phyloP scores from a whole-genome alignment of 2,797 vertebrate species.

The Harpagifer antarcticus region DNA sequence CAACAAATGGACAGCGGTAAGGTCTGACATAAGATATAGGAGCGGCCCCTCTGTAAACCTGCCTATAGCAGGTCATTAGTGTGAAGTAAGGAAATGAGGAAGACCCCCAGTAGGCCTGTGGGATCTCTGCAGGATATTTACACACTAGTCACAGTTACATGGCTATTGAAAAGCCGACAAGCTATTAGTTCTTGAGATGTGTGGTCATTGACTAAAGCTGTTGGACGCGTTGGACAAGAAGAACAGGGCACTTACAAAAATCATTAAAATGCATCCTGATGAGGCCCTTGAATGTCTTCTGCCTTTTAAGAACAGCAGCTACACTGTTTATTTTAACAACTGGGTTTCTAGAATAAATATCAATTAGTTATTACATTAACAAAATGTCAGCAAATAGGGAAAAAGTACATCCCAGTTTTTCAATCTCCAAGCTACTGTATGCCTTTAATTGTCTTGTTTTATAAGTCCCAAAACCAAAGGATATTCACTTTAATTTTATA shows the following conservation, averaged over 20 bases:
- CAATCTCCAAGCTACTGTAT: too few relatives aligned
- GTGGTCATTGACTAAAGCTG: neutral
- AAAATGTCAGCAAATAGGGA: too few relatives aligned
- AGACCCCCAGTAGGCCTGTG: neutral
- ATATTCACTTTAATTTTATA: too few relatives aligned
- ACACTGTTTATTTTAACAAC: neutral
- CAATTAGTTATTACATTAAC: too few relatives aligned
- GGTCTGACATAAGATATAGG: slow-evolving; percentile 7
- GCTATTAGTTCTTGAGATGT: neutral
- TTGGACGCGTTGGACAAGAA: neutral
- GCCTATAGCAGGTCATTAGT: slow-evolving; percentile 5
- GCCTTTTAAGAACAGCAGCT: neutral
- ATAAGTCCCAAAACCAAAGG: too few relatives aligned
- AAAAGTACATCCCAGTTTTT: too few relatives aligned
- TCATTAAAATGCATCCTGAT: neutral
- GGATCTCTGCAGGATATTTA: neutral
- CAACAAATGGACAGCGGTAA: neutral
- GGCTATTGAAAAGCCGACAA: neutral
- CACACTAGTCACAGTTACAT: neutral
- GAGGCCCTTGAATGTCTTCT: neutral
- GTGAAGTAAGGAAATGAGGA: neutral
- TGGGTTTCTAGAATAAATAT: neutral
- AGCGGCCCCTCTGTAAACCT: slow-evolving; percentile 15
- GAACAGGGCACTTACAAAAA: neutral
- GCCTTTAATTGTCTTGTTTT: too few relatives aligned